phyloP scores from a whole-genome alignment of 2,797 vertebrate species.

The Pteropus rufus region DNA sequence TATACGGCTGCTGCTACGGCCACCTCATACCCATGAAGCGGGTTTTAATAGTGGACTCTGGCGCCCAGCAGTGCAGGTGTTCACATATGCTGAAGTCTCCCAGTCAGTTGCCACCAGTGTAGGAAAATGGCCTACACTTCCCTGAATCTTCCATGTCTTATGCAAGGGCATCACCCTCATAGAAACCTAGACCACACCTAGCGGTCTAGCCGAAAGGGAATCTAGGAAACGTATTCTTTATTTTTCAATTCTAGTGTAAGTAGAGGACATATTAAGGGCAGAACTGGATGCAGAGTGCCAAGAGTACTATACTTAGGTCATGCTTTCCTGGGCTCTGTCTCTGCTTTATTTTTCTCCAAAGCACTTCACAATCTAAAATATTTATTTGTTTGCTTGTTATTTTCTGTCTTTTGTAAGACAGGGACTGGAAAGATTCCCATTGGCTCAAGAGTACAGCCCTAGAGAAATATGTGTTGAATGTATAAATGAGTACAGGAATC shows the following conservation, averaged over 20 bases:
- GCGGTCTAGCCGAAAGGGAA: background rate
- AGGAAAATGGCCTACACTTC: background rate
- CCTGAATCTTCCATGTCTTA: background rate
- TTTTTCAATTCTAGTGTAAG: background rate
- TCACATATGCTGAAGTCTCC: background rate
- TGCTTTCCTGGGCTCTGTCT: background rate
- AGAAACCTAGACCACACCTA: background rate
- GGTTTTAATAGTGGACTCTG: background rate
- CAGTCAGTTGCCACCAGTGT: background rate
- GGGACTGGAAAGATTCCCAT: background rate
- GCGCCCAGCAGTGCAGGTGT: background rate
- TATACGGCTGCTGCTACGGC: background rate
- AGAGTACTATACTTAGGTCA: background rate
- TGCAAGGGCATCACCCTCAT: background rate
- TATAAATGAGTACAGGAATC: background rate
- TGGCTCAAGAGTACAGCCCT: background rate
- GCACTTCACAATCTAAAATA: background rate
- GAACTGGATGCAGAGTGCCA: background rate
- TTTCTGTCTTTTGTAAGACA: background rate
- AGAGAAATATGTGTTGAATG: background rate
- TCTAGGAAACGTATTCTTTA: background rate
- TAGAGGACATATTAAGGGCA: background rate
- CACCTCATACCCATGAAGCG: accelerated
- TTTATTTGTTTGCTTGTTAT: background rate
- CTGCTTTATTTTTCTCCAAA: background rate